Evolutionary conservation across 2,113 vertebrate species (phyloP), one percentile per base, ranked within the genome.

Genomic region (Carettochelys insculpta): DNA sequence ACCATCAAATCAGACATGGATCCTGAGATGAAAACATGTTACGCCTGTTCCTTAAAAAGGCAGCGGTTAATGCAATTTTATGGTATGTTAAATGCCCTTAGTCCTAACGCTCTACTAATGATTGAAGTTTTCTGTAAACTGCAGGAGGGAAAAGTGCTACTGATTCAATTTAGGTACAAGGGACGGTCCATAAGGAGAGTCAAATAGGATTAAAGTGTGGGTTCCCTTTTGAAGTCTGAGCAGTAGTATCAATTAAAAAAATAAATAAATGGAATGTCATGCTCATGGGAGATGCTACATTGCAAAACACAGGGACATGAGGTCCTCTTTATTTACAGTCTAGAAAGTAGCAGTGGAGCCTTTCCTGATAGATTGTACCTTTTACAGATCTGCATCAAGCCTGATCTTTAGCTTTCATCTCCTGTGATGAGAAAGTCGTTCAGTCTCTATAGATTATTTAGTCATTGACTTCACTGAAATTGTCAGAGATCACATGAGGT

Each of bases 351-450:
- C 22, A 13, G 13, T 73, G 41, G 5, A 73, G 43, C 14, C 24
- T 24, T 43, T 12, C 71, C 71, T 65, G 0, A 34, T 65, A 65
- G 13, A 31, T 34, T 65, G 34, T 65, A 34, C 34, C 38, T 41
- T 0, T n/a, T n/a, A 2, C 1, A 68, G 24, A 25, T 16, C 4
- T 24, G 25, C 27, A 13, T 56, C 14, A 24, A 68, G 34, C 19
- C 3, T 41, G 68, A 43, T 25, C 1, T 1, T 43, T 48, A 16
- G 17, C 11, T 3, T 1, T 5, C 1, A 0, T 7, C 3, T 2
- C 47, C 3, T 43, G 45, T 24, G 14, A 1, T 7, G 5, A 25
- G 22, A 8, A 6, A 77, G 41, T 0, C 6, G 34, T 71, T 79
- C 1, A 2, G 68, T 43, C 38, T 24, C 38, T 38, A 5, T 43